These are phyloP conservation scores for Lasioglossum leucozonium DNA, from an alignment of 2,888 invertebrate species.

Conservation along the genomic window DNA sequence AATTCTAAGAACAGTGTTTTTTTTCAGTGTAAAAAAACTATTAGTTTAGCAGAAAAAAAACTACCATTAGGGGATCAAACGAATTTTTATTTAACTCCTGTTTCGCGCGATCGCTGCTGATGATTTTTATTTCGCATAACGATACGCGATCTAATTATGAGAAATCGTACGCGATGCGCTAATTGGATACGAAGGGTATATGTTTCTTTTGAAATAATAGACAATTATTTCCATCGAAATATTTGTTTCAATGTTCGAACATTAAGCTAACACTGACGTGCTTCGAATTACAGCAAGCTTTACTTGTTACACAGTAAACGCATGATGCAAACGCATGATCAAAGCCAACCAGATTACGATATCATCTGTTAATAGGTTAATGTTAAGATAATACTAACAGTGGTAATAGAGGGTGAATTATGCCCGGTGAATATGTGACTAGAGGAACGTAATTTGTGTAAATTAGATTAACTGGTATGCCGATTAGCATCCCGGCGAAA, in stretches of 20 bases:
- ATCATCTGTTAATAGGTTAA: conserved; percentile 42
- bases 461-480: not conserved
- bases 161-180: not conserved
- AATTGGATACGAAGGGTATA: not conserved
- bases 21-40: no score
- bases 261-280: not conserved
- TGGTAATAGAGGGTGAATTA: conserved; percentile 18
- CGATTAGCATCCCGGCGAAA: not conserved
- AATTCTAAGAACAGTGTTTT: no score
- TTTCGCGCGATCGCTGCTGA: no score
- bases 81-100: no score
- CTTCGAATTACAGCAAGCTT: conserved; percentile 1
- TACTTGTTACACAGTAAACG: not conserved
- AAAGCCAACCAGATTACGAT: conserved; percentile 32
- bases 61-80: no score
- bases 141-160: no score
- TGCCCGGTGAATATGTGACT: conserved; percentile 32
- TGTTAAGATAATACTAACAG: conserved; percentile 40
- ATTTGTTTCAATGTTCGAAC: no score
- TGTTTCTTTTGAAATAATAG: no score
- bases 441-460: conserved; percentile 3
- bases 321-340: conserved; percentile 29
- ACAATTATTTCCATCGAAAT: no score
- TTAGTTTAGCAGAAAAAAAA: no score
- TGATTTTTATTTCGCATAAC: no score